Evolutionary conservation across 2,888 invertebrate genomes (phyloP).

Genomic region (Chymomyza caudatula): DNA sequence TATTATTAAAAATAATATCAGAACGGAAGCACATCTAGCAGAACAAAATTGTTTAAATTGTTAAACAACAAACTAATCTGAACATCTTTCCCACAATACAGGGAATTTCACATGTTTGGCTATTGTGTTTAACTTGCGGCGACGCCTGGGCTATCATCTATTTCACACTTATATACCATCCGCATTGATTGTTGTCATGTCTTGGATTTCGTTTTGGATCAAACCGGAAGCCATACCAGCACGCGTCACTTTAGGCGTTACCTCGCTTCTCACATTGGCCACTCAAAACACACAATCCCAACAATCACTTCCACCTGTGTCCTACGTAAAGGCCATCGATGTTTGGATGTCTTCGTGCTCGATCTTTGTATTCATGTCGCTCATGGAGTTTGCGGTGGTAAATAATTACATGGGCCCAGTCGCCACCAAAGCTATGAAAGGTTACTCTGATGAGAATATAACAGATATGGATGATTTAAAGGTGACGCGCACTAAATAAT

Average conservation of each 20-base stretch:
- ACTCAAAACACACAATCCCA: constrained; percentile 96
- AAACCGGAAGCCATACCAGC: constrained; percentile 95
- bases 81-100: constrained; percentile 70
- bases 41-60: no score
- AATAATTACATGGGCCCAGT: constrained; percentile 92
- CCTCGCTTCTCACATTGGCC: constrained; percentile 90
- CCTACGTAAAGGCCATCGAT: constrained; percentile 95
- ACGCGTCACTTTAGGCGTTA: constrained; percentile 91
- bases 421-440: constrained; percentile 93
- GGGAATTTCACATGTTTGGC: constrained; percentile 95
- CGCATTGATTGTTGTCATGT: constrained; percentile 94
- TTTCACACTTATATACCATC: constrained; percentile 96
- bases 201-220: constrained; percentile 98
- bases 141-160: constrained; percentile 91
- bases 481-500: constrained; percentile 77
- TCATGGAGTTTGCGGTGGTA: constrained; percentile 94
- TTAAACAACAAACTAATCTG: background rate
- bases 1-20: no score
- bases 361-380: constrained; percentile 92
- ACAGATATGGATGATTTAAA: constrained; percentile 87
- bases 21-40: no score
- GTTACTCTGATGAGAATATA: constrained; percentile 91
- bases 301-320: constrained; percentile 92
- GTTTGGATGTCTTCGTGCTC: constrained; percentile 96
- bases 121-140: constrained; percentile 90